Evolutionary conservation across 2,888 invertebrate genomes (phyloP).

Genomic region (Trisateles emortualis): DNA sequence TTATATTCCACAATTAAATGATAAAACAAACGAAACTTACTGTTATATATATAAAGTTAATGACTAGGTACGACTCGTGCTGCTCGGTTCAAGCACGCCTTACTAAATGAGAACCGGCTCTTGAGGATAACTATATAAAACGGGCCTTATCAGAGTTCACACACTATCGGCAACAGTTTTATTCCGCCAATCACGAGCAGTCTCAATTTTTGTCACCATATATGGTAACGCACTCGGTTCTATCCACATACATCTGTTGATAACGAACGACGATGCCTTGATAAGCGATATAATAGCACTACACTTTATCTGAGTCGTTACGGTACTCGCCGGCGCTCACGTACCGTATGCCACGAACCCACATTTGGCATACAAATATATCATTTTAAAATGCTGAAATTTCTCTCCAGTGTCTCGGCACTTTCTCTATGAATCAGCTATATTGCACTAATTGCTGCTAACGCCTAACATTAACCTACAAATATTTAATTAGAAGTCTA

Average conservation of each 20-base stretch:
- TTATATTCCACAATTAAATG: slow-evolving; percentile 37
- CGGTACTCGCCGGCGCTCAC: slow-evolving; percentile 49
- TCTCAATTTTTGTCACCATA: slow-evolving; percentile 90
- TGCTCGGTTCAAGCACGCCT: slow-evolving; percentile 74
- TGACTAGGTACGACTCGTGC: slow-evolving; percentile 73
- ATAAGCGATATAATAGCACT: slow-evolving; percentile 58
- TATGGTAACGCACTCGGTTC: slow-evolving; percentile 88
- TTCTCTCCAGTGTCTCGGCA: slow-evolving; percentile 58
- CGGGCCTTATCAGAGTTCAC: slow-evolving; percentile 82
- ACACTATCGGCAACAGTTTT: slow-evolving; percentile 81
- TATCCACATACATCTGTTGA: slow-evolving; percentile 68
- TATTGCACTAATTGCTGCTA: slow-evolving; percentile 67
- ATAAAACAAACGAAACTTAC: slow-evolving; percentile 69
- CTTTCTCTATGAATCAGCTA: slow-evolving; percentile 74
- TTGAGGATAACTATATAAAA: slow-evolving; percentile 86
- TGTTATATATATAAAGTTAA: slow-evolving; percentile 69
- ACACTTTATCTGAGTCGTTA: slow-evolving; percentile 33
- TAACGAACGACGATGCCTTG: slow-evolving; percentile 64
- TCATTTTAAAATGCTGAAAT: slow-evolving; percentile 49
- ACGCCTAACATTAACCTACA: slow-evolving; percentile 68
- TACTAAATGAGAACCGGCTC: slow-evolving; percentile 76
- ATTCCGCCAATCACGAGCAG: slow-evolving; percentile 89
- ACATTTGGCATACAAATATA: slow-evolving; percentile 32
- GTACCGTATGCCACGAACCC: slow-evolving; percentile 32
- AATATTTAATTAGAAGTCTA: slow-evolving; percentile 65